Evolutionary conservation across 2,888 invertebrate species (phyloP).

Genomic region (Lepidonotus clava): DNA sequence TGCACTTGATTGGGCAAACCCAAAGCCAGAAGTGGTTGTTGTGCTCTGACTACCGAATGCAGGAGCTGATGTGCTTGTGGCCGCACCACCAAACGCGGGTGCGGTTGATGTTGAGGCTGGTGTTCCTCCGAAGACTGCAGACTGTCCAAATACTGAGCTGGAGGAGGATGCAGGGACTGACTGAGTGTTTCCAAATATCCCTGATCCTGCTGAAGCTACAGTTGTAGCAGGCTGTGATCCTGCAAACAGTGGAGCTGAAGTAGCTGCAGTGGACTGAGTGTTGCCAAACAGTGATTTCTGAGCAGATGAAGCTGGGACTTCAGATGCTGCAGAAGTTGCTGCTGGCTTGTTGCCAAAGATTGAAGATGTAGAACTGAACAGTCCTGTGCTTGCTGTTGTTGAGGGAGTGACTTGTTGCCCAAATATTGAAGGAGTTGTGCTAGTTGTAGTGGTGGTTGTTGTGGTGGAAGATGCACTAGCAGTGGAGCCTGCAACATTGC

Average conservation of each 20-base stretch:
- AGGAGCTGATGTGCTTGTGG: neutral
- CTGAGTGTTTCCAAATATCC: slow-evolving; percentile 7
- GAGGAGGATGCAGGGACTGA: neutral
- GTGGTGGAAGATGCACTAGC: neutral
- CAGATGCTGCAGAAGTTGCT: neutral
- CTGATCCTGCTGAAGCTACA: slow-evolving; percentile 49
- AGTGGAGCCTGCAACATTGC: neutral
- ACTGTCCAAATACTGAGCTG: slow-evolving; percentile 17
- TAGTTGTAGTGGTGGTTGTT: neutral
- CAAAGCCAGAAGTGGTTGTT: neutral
- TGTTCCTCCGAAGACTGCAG: no score
- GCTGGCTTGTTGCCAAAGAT: no score
- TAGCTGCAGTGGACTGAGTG: neutral
- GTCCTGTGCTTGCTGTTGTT: no score
- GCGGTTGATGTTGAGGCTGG: slow-evolving; percentile 27
- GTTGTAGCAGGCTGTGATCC: slow-evolving; percentile 52
- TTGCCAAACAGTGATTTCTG: neutral
- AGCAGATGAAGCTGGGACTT: neutral
- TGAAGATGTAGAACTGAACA: no score
- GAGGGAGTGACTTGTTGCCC: no score
- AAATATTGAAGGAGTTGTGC: no score
- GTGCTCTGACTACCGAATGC: slow-evolving; percentile 47
- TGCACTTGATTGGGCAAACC: neutral
- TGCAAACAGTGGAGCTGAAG: slow-evolving; percentile 56
- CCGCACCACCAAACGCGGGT: slow-evolving; percentile 43